Percentiles rank a stretch among this genome's conserved stretches.
Conservation (phyloP, 2,888 invertebrate species). For the Campaea margaritaria region DNA sequence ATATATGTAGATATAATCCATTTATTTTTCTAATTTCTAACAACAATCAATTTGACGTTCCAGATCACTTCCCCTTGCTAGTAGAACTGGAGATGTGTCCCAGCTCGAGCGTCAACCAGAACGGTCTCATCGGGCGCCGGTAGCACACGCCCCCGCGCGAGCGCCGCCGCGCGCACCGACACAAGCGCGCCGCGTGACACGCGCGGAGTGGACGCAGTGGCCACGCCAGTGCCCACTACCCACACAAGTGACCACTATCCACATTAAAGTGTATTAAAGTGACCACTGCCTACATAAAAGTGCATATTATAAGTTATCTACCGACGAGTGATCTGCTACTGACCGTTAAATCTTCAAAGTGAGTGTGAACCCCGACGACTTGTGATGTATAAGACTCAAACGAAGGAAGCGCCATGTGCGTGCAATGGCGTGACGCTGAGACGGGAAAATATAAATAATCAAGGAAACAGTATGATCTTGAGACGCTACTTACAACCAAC, state of each 20-base stretch:
- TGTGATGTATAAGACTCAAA: neutral
- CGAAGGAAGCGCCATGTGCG: neutral
- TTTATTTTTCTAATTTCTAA: too few relatives aligned
- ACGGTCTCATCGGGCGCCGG: conserved; percentile 94
- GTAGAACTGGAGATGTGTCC: conserved; percentile 96
- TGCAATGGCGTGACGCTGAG: too few relatives aligned
- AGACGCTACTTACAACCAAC: too few relatives aligned
- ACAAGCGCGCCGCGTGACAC: conserved; percentile 40
- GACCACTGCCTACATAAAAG: neutral
- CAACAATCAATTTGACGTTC: conserved; percentile 8
- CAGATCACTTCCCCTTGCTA: conserved; percentile 96
- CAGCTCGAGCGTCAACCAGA: conserved; percentile 89
- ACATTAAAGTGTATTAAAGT: neutral
- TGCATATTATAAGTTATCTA: neutral
- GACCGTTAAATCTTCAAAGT: neutral
- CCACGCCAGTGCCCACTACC: neutral
- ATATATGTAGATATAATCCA: too few relatives aligned
- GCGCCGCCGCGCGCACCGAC: conserved; percentile 43
- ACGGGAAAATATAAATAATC: too few relatives aligned
- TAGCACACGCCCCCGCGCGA: conserved; percentile 84
- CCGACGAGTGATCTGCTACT: neutral
- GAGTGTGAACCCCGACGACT: neutral
- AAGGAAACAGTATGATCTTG: too few relatives aligned
- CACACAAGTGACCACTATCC: neutral
- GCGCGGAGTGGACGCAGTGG: conserved; percentile 8